Evolutionary conservation across 2,888 invertebrate species (phyloP), one percentile per base, ranked within the genome.

Genomic region (Pilophorus perplexus): DNA sequence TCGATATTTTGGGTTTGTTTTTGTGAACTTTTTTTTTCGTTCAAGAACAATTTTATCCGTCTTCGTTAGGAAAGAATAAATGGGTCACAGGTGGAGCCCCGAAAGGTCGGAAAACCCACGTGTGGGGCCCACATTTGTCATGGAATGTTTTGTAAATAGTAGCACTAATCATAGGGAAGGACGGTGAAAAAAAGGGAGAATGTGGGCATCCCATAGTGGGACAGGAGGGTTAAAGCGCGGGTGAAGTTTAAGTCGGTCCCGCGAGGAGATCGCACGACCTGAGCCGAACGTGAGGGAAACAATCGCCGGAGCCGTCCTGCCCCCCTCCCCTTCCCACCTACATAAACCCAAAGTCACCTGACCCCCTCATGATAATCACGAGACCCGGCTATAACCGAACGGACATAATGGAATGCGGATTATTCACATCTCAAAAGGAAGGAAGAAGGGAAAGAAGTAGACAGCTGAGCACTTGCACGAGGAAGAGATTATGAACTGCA

Each of bases 281-380:
- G 20, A 22, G 55, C 40, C 55, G 55, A 55, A 55, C 55, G 55
- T 55, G 55, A 55, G 55, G 55, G 23, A 38, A 55, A 55, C 55
- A 55, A 55, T 38, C 38, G 55, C 14, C 38, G 20, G 18, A 20
- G 37, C 37, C 37, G 52, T 52, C 52, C 27, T 38, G 23, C 25
- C 46, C 23, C n/a, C n/a, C n/a, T n/a, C n/a, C n/a, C n/a, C n/a
- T n/a, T n/a, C n/a, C n/a, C n/a, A n/a, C 16, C 28, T 14, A 28
- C 52, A 52, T 52, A 52, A 52, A 52, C 27, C 52, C 48, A 8
- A 18, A 52, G 52, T 28, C 52, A 52, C 52, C 52, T 52, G 14
- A 12, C 48, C 18, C 16, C 48, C 48, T 52, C 52, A 52, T 27
- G 52, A 50, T 50, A 50, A 50, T 50, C 50, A 50, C 27, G 50